Conservation (phyloP, 2,113 vertebrate genomes). For the Rattus norvegicus region GRCr8 NC_086031.1:76626501-76627000, state of each 20-base stretch:
- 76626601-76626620: neutral
- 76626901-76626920: neutral
- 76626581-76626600: neutral
- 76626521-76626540: neutral
- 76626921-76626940: neutral
- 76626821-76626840: neutral
- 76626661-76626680: neutral
- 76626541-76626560: neutral
- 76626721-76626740: too few species aligned
- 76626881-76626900: neutral
- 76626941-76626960: neutral
- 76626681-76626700: neutral
- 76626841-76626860: neutral
- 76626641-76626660: neutral
- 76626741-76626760: too few species aligned
- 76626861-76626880: neutral
- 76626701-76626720: neutral
- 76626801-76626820: neutral
- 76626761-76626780: neutral
- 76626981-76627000: conserved; percentile 8
- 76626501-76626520: neutral
- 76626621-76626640: neutral
- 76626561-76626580: neutral
- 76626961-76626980: neutral
- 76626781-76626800: neutral